A percentile compares a stretch with the other conserved stretches of the same genome.
These are phyloP conservation scores for Drosophila lacertosa DNA, from an alignment of 1,140 invertebrate genomes.

Conservation along the genomic window DNA sequence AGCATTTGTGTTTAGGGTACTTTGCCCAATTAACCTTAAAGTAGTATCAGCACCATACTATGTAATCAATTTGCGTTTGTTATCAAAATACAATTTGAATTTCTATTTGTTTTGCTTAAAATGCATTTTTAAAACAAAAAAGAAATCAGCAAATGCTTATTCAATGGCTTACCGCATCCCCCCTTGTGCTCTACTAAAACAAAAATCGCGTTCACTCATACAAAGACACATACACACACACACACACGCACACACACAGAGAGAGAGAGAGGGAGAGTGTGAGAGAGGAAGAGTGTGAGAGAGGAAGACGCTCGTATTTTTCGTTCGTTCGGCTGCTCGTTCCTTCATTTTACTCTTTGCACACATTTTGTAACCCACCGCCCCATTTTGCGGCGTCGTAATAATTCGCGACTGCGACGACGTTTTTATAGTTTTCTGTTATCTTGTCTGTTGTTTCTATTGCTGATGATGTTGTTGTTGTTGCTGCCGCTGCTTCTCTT, in stretches of 20 bases:
- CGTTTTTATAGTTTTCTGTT: conserved; percentile 73
- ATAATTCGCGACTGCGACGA: conserved; percentile 76
- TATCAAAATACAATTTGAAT: conserved; percentile 5
- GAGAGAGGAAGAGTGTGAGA: not conserved
- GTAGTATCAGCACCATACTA: not conserved
- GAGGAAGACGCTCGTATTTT: not conserved
- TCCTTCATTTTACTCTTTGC: conserved; percentile 21
- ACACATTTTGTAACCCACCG: conserved; percentile 60
- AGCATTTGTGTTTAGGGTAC: not conserved
- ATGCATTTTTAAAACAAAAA: not conserved
- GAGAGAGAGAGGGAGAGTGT: not conserved
- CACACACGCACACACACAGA: not conserved
- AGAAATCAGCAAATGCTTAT: conserved; percentile 41
- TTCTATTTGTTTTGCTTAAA: not conserved
- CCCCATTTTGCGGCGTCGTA: conserved; percentile 73
- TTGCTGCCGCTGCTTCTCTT: conserved; percentile 22
- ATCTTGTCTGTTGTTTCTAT: conserved; percentile 31
- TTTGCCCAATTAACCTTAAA: not conserved
- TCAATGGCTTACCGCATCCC: conserved; percentile 57
- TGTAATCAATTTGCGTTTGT: conserved; percentile 20
- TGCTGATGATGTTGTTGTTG: conserved; percentile 49
- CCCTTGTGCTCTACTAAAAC: conserved; percentile 4
- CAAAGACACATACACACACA: conserved; percentile 13
- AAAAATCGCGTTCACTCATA: conserved; percentile 9
- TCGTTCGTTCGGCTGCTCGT: conserved; percentile 1